These are phyloP conservation scores for Penaeus monodon DNA, from an alignment of 2,888 invertebrate genomes.

Conservation along the genomic window DNA sequence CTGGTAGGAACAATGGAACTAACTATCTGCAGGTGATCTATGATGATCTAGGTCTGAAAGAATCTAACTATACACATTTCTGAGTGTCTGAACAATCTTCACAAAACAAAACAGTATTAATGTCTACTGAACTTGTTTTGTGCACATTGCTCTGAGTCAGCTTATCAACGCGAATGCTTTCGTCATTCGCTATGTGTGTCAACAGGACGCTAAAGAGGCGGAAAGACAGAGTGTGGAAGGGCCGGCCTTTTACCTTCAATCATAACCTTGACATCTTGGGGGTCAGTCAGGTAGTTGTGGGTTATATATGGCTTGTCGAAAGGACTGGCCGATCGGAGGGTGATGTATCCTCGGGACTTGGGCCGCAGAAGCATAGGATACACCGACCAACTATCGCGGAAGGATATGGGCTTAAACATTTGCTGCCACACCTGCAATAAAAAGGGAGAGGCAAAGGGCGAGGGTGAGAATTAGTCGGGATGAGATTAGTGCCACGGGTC, in stretches of 20 bases:
- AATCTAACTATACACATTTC: too few species aligned
- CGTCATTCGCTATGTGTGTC: too few species aligned
- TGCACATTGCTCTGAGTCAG: too few species aligned
- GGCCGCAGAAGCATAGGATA: slow-evolving; percentile 92
- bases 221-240: neutral
- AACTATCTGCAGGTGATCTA: too few species aligned
- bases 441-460: slow-evolving; percentile 1
- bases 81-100: too few species aligned
- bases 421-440: slow-evolving; percentile 68
- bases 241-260: slow-evolving; percentile 76
- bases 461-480: too few species aligned
- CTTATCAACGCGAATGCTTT: too few species aligned
- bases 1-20: too few species aligned
- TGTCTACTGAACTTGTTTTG: too few species aligned
- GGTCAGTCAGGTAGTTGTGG: slow-evolving; percentile 91
- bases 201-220: neutral
- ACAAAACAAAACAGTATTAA: too few species aligned
- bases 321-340: slow-evolving; percentile 82
- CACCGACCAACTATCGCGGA: slow-evolving; percentile 83
- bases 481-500: neutral
- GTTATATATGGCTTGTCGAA: slow-evolving; percentile 85
- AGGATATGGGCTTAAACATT: slow-evolving; percentile 79
- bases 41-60: too few species aligned
- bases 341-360: slow-evolving; percentile 85
- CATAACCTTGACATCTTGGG: slow-evolving; percentile 82